Base-by-base conservation (phyloP, 1,140 invertebrate genomes). In the Lordiphosa collinella region DNA sequence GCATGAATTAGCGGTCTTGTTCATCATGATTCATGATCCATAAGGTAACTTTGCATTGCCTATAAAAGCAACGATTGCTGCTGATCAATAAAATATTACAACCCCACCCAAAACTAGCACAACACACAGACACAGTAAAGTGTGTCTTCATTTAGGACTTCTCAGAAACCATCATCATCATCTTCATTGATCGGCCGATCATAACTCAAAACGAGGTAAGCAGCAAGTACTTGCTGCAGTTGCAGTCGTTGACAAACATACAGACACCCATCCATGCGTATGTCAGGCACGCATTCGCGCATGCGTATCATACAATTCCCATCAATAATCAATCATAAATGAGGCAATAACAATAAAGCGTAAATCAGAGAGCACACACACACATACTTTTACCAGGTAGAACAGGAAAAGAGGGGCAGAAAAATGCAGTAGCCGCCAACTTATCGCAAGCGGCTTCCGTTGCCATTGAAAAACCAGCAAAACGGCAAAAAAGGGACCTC, bases 321-420 rank as follows among this genome's bases (percentile, higher is more conserved):
- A 79, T 84, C 73, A 73, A 86, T 86, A 86, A 86, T 86, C 82
- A 86, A 86, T 86, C 82, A 86, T 86, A 86, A 86, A 82, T 86
- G 78, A 68, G 54, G 32, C 82, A 82, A 70, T 84, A 72, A 76
- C 82, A 86, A 78, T 86, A 86, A 82, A 62, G 62, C 72, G 72
- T 86, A 86, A 86, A 82, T 86, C 82, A 86, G 53, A 64, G 53
- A 43, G 47, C 35, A 60, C 25, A 29, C 6, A 18, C 16, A 29
- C 25, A 29, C 25, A 25, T 29, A 29, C 8, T 29, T 29, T 8
- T 29, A 56, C 46, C 67, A 80, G 75, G 56, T 74, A 74, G 43
- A 41, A 38, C 31, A 48, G 29, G 35, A 41, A 53, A 37, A 46
- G 53, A 49, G 37, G 49, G 52, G 47, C 25, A 44, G 51, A 14